Conservation (phyloP, 1,140 invertebrate genomes). For the Vollenhovia emeryi region DNA sequence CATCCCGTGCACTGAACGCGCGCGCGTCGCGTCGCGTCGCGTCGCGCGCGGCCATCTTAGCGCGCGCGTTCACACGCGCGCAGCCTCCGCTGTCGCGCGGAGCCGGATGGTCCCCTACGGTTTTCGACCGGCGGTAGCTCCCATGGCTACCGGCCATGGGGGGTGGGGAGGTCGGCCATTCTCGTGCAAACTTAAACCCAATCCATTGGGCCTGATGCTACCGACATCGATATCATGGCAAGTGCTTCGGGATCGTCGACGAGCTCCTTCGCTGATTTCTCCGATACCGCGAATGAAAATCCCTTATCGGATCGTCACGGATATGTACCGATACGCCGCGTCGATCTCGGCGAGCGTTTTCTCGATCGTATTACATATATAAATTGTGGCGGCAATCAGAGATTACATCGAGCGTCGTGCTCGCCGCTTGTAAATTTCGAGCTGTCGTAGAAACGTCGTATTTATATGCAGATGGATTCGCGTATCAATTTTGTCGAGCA, state of each 20-base stretch:
- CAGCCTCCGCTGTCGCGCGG: neutral
- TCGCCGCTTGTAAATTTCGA: neutral
- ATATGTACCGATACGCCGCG: neutral
- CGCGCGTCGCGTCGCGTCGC: slow-evolving; percentile 66
- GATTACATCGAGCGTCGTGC: neutral
- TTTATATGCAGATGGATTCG: neutral
- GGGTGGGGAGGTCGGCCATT: slow-evolving; percentile 61
- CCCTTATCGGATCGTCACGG: slow-evolving; percentile 10
- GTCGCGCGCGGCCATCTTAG: slow-evolving; percentile 52
- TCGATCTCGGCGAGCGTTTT: neutral
- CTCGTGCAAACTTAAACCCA: slow-evolving; percentile 60
- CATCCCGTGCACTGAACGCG: slow-evolving; percentile 70
- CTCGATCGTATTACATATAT: neutral
- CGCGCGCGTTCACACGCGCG: slow-evolving; percentile 68
- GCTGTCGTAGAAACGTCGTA: neutral
- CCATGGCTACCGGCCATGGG: slow-evolving; percentile 46
- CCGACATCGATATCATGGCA: slow-evolving; percentile 15
- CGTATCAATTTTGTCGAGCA: neutral
- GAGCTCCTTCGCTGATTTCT: neutral
- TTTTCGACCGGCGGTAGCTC: slow-evolving; percentile 53
- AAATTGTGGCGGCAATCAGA: neutral
- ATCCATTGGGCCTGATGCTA: slow-evolving; percentile 59
- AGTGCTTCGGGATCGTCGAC: neutral
- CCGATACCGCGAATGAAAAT: neutral
- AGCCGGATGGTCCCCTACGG: slow-evolving; percentile 12